Evolutionary conservation across 2,888 invertebrate species (phyloP), one percentile per base, ranked within the genome.

Genomic region (Argyra leucocephala): DNA sequence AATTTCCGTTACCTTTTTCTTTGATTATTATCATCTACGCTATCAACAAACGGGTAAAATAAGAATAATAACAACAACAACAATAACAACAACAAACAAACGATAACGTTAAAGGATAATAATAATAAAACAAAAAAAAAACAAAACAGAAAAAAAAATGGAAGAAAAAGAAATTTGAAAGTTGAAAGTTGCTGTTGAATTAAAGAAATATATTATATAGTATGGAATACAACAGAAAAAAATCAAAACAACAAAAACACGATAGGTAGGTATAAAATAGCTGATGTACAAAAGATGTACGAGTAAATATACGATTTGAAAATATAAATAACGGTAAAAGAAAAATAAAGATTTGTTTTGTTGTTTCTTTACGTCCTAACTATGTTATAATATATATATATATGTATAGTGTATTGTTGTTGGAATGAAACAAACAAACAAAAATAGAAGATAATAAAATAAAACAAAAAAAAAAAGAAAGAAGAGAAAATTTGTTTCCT

Each of bases 241-340:
- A 48, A 15, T 12, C 7, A 48, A n/a, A 48, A 48, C 18, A 48
- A n/a, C 15, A 48, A 48, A 48, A 5, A 48, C 12, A 48, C 5
- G 10, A 31, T 7, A 10, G 31, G 10, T 31, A 31, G n/a, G n/a
- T n/a, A n/a, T n/a, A n/a, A n/a, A n/a, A n/a, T n/a, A n/a, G n/a
- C n/a, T n/a, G n/a, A 5, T 10, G 31, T 7, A 31, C 5, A 31
- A 31, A 31, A 31, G 10, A 31, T 31, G n/a, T n/a, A n/a, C n/a
- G n/a, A n/a, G n/a, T n/a, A n/a, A 31, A 7, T 31, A 31, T 48
- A 48, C 48, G 48, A 12, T 48, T 48, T 15, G 18, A 48, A 48
- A 48, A 48, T n/a, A n/a, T 48, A 48, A 48, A 48, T 48, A 48
- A 48, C 18, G 48, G 48, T 48, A 48, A 48, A 48, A 48, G 18